Conservation (phyloP, 2,888 invertebrate genomes). For the Metalampra italica region DNA sequence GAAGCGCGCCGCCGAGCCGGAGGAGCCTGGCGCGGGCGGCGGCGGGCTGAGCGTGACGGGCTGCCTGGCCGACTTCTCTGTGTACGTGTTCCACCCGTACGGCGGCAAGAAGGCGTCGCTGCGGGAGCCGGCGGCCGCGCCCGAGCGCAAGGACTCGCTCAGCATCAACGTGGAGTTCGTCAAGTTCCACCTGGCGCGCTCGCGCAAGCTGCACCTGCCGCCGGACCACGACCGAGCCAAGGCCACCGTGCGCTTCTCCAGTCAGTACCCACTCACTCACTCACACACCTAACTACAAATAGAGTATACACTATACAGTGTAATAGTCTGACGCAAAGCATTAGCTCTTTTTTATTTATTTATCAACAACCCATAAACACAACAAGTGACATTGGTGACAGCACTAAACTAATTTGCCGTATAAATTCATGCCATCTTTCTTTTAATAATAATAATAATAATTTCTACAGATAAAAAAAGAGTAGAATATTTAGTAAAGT, state of each 20-base stretch:
- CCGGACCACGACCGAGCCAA: conserved; percentile 83
- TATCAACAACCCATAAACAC: no score
- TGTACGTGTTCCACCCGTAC: conserved; percentile 99
- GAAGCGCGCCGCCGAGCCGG: conserved; percentile 89
- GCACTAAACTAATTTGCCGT: no score
- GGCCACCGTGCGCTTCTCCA: conserved; percentile 95
- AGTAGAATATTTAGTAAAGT: no score
- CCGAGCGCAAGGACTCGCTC: conserved; percentile 94
- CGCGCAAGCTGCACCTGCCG: conserved; percentile 90
- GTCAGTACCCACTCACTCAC: conserved; percentile 64
- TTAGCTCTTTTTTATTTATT: no score
- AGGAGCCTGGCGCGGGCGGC: conserved; percentile 80
- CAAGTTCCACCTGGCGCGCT: conserved; percentile 95
- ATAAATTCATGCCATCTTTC: no score
- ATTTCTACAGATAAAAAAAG: no score
- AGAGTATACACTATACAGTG: no score
- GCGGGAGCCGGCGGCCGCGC: conserved; percentile 70
- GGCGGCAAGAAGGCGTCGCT: conserved; percentile 76
- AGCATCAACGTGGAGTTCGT: conserved; percentile 98
- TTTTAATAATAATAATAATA: no score
- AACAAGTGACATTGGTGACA: no score
- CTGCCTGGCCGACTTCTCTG: conserved; percentile 97
- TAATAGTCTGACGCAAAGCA: no score
- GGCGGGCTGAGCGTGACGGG: conserved; percentile 97
- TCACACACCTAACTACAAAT: no score